phyloP scores from a whole-genome alignment of 2,113 vertebrate genomes.

The Pseudorectes ferrugineus region DNA sequence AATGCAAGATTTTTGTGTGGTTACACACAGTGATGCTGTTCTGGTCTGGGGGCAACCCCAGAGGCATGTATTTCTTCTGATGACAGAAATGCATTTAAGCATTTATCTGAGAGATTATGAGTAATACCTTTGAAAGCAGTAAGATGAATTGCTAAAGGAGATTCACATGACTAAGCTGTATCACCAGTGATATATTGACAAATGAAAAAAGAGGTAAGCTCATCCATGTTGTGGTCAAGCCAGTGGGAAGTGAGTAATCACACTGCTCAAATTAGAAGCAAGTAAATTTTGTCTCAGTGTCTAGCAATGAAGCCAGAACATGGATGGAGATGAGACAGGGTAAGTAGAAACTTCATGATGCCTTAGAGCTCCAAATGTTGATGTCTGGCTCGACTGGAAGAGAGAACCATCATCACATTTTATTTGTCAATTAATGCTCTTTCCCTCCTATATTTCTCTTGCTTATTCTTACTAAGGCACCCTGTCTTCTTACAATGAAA shows the following conservation, averaged over 20 bases:
- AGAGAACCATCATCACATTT: not conserved
- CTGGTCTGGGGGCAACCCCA: not conserved
- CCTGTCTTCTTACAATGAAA: not conserved
- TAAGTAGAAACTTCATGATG: not conserved
- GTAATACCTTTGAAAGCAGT: not conserved
- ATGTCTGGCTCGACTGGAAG: accelerated
- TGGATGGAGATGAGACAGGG: not conserved
- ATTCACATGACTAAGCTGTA: not conserved
- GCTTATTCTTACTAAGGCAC: not conserved
- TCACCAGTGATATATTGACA: not conserved
- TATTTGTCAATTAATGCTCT: not conserved
- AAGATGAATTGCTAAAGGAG: not conserved
- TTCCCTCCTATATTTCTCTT: not conserved
- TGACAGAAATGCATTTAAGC: not conserved
- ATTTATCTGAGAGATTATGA: not conserved
- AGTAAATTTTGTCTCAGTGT: not conserved
- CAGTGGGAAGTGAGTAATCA: not conserved
- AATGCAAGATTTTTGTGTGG: not conserved
- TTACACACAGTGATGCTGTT: not conserved
- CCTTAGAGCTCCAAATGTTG: not conserved
- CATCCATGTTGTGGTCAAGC: not conserved
- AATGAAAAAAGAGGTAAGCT: not conserved
- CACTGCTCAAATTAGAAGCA: not conserved
- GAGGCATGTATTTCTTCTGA: not conserved
- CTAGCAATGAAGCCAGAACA: not conserved